phyloP scores from a whole-genome alignment of 2,888 invertebrate genomes.

The Himalopsyche japonica region DNA sequence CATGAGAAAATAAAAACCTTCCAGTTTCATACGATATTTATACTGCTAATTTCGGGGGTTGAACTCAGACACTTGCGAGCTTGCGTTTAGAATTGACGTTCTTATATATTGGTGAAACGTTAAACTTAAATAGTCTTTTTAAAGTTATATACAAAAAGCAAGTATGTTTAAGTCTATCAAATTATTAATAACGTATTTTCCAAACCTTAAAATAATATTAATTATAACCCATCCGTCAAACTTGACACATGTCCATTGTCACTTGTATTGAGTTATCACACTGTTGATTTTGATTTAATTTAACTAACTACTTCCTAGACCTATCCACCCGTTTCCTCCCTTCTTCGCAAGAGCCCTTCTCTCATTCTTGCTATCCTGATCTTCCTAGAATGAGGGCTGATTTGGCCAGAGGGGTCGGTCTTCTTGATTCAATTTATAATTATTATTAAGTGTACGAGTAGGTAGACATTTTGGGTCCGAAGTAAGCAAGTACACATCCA shows the following conservation, averaged over 20 bases:
- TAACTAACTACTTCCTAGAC: background rate
- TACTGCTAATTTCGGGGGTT: too few species aligned
- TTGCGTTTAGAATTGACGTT: too few species aligned
- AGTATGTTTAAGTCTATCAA: too few species aligned
- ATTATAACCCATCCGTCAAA: background rate
- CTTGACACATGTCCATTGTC: background rate
- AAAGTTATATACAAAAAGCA: too few species aligned
- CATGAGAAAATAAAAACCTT: too few species aligned
- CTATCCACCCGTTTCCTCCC: background rate
- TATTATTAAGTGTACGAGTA: slow-evolving; percentile 13
- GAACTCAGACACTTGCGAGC: too few species aligned
- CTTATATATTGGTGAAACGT: too few species aligned
- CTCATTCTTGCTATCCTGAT: background rate
- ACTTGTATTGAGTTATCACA: background rate
- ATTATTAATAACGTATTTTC: too few species aligned
- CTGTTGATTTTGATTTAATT: background rate
- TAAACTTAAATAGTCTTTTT: too few species aligned
- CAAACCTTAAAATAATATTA: background rate
- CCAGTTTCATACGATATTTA: too few species aligned
- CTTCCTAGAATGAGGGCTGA: background rate
- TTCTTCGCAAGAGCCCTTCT: background rate
- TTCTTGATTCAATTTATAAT: slow-evolving; percentile 24
- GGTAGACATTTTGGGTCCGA: slow-evolving; percentile 7
- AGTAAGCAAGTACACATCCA: slow-evolving; percentile 12
- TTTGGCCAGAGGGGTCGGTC: slow-evolving; percentile 1